Conservation (phyloP, 2,888 invertebrate genomes). For the Eumerus sabulonum region DNA sequence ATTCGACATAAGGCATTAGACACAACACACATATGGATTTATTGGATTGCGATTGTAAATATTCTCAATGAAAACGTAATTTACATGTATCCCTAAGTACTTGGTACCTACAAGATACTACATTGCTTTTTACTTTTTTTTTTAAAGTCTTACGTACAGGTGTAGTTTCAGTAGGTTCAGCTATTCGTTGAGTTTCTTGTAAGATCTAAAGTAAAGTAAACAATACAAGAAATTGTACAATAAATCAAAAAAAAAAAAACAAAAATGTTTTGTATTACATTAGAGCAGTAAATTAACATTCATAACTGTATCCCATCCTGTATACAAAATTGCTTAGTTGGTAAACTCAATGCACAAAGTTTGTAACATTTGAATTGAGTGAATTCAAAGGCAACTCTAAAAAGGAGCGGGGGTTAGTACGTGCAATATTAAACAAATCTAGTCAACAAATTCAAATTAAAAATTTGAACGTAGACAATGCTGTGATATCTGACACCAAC, state of each 20-base stretch:
- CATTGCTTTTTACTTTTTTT: not conserved
- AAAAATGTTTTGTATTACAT: slow-evolving; percentile 35
- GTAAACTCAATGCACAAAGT: no score
- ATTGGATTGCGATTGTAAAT: slow-evolving; percentile 11
- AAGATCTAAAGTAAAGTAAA: slow-evolving; percentile 82
- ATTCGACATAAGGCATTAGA: slow-evolving; percentile 19
- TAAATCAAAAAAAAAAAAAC: slow-evolving; percentile 45
- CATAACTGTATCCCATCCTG: no score
- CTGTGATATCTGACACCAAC: no score
- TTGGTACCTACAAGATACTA: no score
- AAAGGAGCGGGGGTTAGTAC: no score
- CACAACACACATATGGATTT: slow-evolving; percentile 23
- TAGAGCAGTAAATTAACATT: not conserved
- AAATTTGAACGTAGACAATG: no score
- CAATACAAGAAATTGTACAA: slow-evolving; percentile 28
- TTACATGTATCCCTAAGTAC: not conserved
- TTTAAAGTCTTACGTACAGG: slow-evolving; percentile 79
- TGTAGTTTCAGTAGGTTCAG: slow-evolving; percentile 79
- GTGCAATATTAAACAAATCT: no score
- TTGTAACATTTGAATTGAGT: no score
- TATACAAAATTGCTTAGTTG: no score
- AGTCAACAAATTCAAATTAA: no score
- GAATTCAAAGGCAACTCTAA: no score
- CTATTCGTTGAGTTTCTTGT: slow-evolving; percentile 82
- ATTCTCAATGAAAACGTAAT: slow-evolving; percentile 21